Evolutionary conservation across 2,888 invertebrate genomes (phyloP), one percentile per base, ranked within the genome.

Genomic region (Drosophila prostipennis): DNA sequence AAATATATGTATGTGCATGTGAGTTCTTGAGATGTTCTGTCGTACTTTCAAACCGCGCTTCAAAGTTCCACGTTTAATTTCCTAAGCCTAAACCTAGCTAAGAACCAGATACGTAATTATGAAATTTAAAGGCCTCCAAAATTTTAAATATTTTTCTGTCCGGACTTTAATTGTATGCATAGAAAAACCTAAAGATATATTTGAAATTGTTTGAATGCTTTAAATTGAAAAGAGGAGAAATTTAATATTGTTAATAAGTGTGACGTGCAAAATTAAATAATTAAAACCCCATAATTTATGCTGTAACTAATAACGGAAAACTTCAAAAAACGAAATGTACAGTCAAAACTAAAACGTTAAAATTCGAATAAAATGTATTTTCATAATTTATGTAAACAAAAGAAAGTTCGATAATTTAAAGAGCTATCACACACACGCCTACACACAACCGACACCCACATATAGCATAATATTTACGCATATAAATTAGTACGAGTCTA

Each of bases 341-440:
- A 84, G 88, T 74, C 74, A 86, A 73, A 76, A 77, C 54, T 76
- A 77, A 78, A 79, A 60, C 67, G 75, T 75, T 80, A 74, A 81
- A 79, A 84, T 82, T 86, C 80, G 88, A 90, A 82, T 82, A 87
- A 73, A 72, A 79, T 78, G 80, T 89, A 84, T 88, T 89, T 86
- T 87, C 79, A 82, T 86, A 87, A 78, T 89, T 89, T 87, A 87
- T 86, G 80, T 76, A 77, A 76, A 82, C 73, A 68, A 63, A 51
- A 46, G 69, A 56, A 78, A 61, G 51, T 55, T 68, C 60, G 77
- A 71, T 74, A 77, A 72, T 69, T 74, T 60, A 69, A 61, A 67
- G 43, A 70, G 53, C 72, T 73, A 80, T 55, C 45, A 76, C 42
- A 65, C 61, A 82, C 67, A 61, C 45, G 53, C 52, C 39, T 16